Evolutionary conservation across 1,140 invertebrate species (phyloP).

Genomic region (Thaumatotibia leucotreta): DNA sequence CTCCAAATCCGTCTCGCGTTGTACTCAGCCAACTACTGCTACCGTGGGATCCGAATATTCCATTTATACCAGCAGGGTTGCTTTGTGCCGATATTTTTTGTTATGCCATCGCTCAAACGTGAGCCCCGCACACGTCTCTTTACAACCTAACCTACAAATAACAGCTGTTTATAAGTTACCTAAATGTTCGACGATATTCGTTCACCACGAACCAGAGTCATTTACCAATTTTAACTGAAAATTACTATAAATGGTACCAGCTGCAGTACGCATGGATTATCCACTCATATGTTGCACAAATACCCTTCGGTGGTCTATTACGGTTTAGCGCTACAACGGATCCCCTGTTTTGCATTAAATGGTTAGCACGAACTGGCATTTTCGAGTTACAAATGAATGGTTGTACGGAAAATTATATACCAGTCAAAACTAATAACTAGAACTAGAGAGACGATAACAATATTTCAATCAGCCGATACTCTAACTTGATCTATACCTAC

Average conservation of each 20-base stretch:
- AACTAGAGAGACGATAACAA: neutral
- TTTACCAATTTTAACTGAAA: slow-evolving; percentile 44
- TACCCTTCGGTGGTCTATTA: slow-evolving; percentile 20
- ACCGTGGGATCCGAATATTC: slow-evolving; percentile 49
- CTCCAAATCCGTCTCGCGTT: slow-evolving; percentile 41
- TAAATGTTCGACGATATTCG: slow-evolving; percentile 35
- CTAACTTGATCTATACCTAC: too few species aligned
- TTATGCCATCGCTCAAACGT: slow-evolving; percentile 56
- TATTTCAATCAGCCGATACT: neutral
- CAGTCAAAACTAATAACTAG: neutral
- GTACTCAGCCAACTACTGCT: slow-evolving; percentile 54
- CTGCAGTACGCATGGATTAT: slow-evolving; percentile 16
- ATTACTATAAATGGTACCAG: slow-evolving; percentile 44
- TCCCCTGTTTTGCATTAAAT: slow-evolving; percentile 7
- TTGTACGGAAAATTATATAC: slow-evolving; percentile 1
- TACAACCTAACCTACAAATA: too few species aligned
- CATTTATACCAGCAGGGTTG: slow-evolving; percentile 66
- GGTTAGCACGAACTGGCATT: slow-evolving; percentile 7
- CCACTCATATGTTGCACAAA: slow-evolving; percentile 35
- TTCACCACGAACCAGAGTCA: slow-evolving; percentile 34
- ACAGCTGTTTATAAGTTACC: slow-evolving; percentile 40
- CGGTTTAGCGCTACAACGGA: neutral
- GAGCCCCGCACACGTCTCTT: slow-evolving; percentile 44
- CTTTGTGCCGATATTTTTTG: slow-evolving; percentile 59
- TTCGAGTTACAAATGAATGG: slow-evolving; percentile 1